These are phyloP conservation scores for Macrosiphum euphorbiae DNA, from an alignment of 2,888 invertebrate species.

Conservation along the genomic window DNA sequence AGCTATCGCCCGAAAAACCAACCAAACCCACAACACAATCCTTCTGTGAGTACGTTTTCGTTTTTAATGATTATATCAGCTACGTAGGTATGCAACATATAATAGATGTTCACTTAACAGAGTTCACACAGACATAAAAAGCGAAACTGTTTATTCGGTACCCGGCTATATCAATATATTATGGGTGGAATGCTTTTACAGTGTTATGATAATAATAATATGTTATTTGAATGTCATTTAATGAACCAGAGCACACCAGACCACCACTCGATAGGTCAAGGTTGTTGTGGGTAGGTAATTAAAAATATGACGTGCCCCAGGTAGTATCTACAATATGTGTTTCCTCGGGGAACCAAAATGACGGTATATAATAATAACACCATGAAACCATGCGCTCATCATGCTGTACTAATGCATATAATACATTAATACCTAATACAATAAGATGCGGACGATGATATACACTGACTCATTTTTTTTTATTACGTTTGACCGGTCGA, in stretches of 20 bases:
- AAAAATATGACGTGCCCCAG: not conserved
- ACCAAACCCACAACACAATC: not conserved
- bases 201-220: not conserved
- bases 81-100: not conserved
- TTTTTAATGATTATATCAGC: not conserved
- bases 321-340: not conserved
- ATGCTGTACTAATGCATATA: no score
- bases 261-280: slow-evolving; percentile 9
- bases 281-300: not conserved
- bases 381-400: not conserved
- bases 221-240: not conserved
- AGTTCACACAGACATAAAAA: not conserved
- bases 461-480: not conserved
- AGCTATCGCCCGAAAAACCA: slow-evolving; percentile 1
- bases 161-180: not conserved
- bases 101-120: not conserved
- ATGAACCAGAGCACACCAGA: not conserved
- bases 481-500: not conserved
- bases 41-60: not conserved
- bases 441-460: not conserved
- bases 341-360: not conserved
- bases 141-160: not conserved
- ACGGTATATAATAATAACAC: not conserved
- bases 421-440: not conserved
- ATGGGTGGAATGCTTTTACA: not conserved